Percentiles rank a stretch among this genome's conserved stretches.
Evolutionary conservation across 2,888 invertebrate species (phyloP).

Genomic region (Scaeva pyrastri): DNA sequence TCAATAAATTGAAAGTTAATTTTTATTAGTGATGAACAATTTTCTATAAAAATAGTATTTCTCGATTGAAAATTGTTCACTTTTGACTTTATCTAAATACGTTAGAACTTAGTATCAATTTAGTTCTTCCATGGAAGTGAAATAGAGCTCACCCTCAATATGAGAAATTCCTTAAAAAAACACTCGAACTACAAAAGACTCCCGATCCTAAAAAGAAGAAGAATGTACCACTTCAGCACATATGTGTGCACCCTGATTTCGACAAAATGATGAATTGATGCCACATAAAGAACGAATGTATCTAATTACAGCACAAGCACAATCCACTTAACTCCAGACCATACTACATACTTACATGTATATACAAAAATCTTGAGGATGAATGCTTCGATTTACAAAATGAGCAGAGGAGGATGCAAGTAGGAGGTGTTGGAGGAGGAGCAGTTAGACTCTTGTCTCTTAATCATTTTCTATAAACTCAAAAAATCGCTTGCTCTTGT

Average conservation of each 20-base stretch:
- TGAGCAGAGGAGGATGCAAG: neutral
- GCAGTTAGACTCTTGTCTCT: conserved; percentile 29
- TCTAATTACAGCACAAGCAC: conserved; percentile 66
- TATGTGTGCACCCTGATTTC: conserved; percentile 62
- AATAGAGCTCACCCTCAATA: conserved; percentile 13
- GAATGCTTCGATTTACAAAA: conserved; percentile 40
- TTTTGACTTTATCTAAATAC: no score
- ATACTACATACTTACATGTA: no score
- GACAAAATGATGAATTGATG: conserved; percentile 75
- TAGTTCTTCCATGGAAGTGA: neutral
- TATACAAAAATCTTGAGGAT: conserved; percentile 17
- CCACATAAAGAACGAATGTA: conserved; percentile 67
- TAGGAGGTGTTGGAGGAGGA: neutral
- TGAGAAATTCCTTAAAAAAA: conserved; percentile 4
- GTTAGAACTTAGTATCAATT: neutral
- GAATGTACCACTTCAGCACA: conserved; percentile 61
- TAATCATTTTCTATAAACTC: conserved; percentile 50
- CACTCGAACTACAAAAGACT: conserved; percentile 20
- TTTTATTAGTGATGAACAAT: no score
- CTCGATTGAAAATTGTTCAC: no score
- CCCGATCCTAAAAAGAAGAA: conserved; percentile 39
- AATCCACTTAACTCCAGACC: conserved; percentile 56
- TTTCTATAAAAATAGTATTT: no score
- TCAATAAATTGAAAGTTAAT: no score
- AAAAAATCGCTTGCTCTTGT: conserved; percentile 48